Percentiles rank a stretch among this genome's conserved stretches.
Evolutionary conservation across 30 jellyfish, hydroid and myxozoan species (phyloP).

Genomic region (Hydractinia symbiolongicarpus): DNA sequence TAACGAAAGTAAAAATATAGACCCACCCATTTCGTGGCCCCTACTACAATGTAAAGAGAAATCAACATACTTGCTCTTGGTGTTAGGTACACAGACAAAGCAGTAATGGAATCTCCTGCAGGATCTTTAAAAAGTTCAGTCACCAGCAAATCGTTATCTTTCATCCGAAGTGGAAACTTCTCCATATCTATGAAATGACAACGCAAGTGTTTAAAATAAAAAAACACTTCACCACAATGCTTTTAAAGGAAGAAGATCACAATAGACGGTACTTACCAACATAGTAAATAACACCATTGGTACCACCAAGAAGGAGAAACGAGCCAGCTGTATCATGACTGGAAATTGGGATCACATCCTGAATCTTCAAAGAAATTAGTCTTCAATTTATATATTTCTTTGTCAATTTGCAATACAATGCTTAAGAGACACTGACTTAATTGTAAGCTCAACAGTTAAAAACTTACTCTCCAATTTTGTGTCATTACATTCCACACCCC

Average conservation of each 20-base stretch:
- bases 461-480: constrained; percentile 85
- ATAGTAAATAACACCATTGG: constrained; percentile 82
- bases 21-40: too few species aligned
- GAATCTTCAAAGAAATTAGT: constrained; percentile 42
- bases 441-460: not conserved
- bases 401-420: not conserved
- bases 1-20: too few species aligned
- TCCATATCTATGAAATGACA: constrained; percentile 68
- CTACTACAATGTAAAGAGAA: too few species aligned
- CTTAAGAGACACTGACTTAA: not conserved
- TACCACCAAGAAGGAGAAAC: constrained; percentile 81
- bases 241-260: not conserved
- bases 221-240: not conserved
- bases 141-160: constrained; percentile 90
- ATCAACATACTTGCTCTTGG: constrained; percentile 80
- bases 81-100: constrained; percentile 88
- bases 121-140: constrained; percentile 94
- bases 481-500: constrained; percentile 98
- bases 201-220: not conserved
- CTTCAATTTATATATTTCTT: not conserved
- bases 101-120: constrained; percentile 90
- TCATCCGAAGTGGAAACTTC: constrained; percentile 94
- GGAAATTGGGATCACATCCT: constrained; percentile 72
- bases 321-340: constrained; percentile 97
- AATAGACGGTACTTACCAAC: constrained; percentile 50